phyloP scores from a whole-genome alignment of 2,113 vertebrate species.

The Xenopus laevis region DNA sequence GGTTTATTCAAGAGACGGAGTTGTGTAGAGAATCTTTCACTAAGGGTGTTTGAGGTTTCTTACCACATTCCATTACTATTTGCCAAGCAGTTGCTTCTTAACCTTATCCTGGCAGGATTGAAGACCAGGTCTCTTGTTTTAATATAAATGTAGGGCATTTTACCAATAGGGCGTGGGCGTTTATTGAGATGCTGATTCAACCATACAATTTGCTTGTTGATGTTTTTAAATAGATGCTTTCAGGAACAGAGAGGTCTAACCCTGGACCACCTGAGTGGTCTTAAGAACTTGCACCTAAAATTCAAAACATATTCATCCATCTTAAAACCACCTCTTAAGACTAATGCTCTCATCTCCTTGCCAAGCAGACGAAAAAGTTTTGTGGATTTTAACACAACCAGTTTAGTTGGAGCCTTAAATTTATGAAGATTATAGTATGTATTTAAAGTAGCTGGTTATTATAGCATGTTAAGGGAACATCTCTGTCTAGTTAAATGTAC shows the following conservation, averaged over 20 bases:
- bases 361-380: conserved; percentile 3
- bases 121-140: conserved; percentile 29
- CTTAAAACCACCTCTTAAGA: conserved; percentile 14
- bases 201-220: conserved; percentile 17
- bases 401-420: not conserved
- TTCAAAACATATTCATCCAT: conserved; percentile 8
- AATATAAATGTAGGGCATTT: conserved; percentile 29
- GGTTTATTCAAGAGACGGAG: conserved; percentile 17
- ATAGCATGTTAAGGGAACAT: no score
- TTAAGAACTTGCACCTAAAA: conserved; percentile 3
- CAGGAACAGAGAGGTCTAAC: no score
- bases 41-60: conserved; percentile 24
- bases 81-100: conserved; percentile 29
- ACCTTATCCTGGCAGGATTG: conserved; percentile 25
- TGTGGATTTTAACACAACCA: not conserved
- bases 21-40: conserved; percentile 12
- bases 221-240: conserved; percentile 20
- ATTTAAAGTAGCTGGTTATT: no score
- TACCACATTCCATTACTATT: conserved; percentile 28
- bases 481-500: no score
- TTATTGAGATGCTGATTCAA: conserved; percentile 27
- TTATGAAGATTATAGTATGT: no score
- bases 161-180: conserved; percentile 25
- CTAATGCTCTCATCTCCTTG: conserved; percentile 6
- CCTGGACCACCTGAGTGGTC: conserved; percentile 17